These are phyloP conservation scores for Canis aureus DNA, from an alignment of 2,113 vertebrate species.

Conservation along the genomic window DNA sequence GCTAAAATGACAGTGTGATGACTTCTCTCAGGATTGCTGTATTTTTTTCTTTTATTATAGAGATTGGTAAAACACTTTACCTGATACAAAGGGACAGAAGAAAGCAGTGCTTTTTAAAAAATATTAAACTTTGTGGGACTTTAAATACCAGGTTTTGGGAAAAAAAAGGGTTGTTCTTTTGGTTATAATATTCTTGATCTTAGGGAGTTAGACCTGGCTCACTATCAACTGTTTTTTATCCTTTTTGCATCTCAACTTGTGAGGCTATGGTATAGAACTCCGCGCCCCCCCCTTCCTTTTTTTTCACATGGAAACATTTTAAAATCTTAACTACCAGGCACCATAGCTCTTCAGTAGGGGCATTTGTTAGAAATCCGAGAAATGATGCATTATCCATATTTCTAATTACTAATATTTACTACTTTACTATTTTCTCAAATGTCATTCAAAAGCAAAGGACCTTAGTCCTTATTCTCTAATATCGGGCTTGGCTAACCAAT, in stretches of 20 bases:
- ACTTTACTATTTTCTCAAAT: neutral
- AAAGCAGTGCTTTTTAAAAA: neutral
- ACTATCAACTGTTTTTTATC: neutral
- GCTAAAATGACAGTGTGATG: constrained; percentile 44
- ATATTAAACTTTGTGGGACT: neutral
- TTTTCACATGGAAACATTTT: neutral
- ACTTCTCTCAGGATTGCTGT: neutral
- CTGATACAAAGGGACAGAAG: neutral
- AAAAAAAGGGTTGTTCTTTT: neutral
- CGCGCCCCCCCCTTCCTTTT: neutral
- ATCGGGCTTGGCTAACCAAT: neutral
- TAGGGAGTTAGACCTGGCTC: neutral
- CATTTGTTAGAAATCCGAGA: constrained; percentile 3
- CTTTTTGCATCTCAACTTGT: neutral
- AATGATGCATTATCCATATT: neutral
- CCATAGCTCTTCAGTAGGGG: neutral
- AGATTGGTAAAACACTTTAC: constrained; percentile 35
- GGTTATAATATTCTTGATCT: neutral
- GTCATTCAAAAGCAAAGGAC: neutral
- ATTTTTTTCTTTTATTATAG: constrained; percentile 35
- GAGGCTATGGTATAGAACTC: neutral
- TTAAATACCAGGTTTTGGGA: constrained; percentile 13
- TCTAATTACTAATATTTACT: neutral
- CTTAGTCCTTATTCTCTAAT: neutral
- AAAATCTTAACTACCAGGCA: neutral